Evolutionary conservation across 2,888 invertebrate genomes (phyloP), one percentile per base, ranked within the genome.

Genomic region (Osedax frankpressi): DNA sequence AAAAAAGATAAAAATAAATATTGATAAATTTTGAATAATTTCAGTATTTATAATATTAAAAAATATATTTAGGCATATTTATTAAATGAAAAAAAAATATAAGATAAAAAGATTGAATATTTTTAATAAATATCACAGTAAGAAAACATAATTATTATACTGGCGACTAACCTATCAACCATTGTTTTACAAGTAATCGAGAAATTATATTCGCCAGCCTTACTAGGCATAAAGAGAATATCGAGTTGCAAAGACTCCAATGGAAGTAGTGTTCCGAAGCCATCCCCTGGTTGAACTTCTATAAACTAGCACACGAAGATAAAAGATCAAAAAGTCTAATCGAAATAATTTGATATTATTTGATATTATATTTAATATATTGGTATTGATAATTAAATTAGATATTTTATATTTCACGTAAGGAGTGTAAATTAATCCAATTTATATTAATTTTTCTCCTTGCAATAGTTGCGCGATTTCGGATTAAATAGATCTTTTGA

Each of bases 281-380:
- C 84, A 79, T 84, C 84, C 77, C 84, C 82, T 0, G 84, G 84
- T 74, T 84, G 84, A 0, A 84, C 81, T 69, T 83, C 83, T 59
- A 84, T 79, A 78, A 79, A 83, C 84, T 84, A 78, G n/a, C n/a
- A n/a, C n/a, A n/a, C n/a, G n/a, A n/a, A n/a, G n/a, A 59, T 19
- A 14, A 67, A 67, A 67, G 11, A 67, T 24, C 67, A 67, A 26
- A 67, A 19, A 11, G 14, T 26, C 14, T 14, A 19, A 24, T 67
- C 67, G 59, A 19, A 24, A n/a, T n/a, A 67, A 24, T n/a, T 19
- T n/a, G n/a, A n/a, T n/a, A n/a, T n/a, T n/a, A n/a, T n/a, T n/a
- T n/a, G n/a, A n/a, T n/a, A n/a, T n/a, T 19, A 59, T 19, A 14
- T 19, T 59, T 14, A 19, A 14, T 14, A 14, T 59, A 59, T 14